Base-by-base conservation (phyloP, 2,113 vertebrate genomes). In the Pluvialis apricaria region DNA sequence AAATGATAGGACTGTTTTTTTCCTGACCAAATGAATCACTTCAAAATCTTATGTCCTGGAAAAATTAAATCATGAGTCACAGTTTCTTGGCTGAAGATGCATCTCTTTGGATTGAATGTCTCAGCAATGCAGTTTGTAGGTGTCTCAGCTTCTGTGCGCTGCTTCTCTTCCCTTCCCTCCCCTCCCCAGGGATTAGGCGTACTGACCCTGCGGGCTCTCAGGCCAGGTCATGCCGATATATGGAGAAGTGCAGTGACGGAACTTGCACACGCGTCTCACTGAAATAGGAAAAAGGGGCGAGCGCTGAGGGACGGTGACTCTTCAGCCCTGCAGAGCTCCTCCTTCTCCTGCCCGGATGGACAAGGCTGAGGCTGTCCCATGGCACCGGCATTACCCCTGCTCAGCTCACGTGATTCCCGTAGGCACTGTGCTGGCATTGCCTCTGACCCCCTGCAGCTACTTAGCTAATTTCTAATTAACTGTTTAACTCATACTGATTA, bases 401-500 rank as follows among this genome's bases (percentile, higher is more conserved):
- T 42, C 26, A 38, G 62, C 51, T 82, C 2, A 0, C 0, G 0
- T 77, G 52, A 42, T 44, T 94, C 77, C 62, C 2, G 0, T 29
- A 73, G 78, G 66, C 64, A 36, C 38, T 60, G 44, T 26, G 22
- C 60, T 93, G 75, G 78, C 65, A 61, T 86, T 79, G 73, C 85
- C 54, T 92, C 54, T 86, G 88, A 64, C 58, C 36, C 82, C 90
- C 88, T 83, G 61, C 66, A 96, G 76, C 75, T 92, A 44, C 71
- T 91, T 80, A 77, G 58, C 65, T 96, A 57, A 90, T 94, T 96
- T 92, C 78, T 97, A 95, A 96, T 95, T 80, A 94, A 77, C 82
- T 94, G 89, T 89, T 96, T 96, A 90, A 94, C 92, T 97, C 70
- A 62, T 88, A n/a, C 66, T 95, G 90, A 95, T 97, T 97, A 96